A percentile compares a stretch with the other conserved stretches of the same genome.
phyloP scores from a whole-genome alignment of 2,797 vertebrate genomes.

The Rallus crepitans region DNA sequence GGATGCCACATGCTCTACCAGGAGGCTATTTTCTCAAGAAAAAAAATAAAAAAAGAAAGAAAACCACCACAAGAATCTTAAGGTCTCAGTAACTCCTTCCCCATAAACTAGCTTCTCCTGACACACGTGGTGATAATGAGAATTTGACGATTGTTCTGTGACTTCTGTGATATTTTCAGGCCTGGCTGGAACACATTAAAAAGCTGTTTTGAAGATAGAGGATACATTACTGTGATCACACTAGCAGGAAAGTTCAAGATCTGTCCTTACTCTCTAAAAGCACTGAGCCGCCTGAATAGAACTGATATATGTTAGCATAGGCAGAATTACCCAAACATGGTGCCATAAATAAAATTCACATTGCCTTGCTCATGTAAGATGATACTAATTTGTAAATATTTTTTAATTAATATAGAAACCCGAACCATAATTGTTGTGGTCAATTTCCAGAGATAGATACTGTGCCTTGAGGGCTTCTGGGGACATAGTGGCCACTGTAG shows the following conservation, averaged over 20 bases:
- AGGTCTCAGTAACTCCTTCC: conserved; percentile 42
- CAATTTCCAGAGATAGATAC: background rate
- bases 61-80: conserved; percentile 35
- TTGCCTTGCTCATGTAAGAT: background rate
- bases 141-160: conserved; percentile 66
- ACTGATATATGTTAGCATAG: conserved; percentile 17
- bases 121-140: conserved; percentile 53
- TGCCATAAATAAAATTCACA: background rate
- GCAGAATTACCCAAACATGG: background rate
- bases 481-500: background rate
- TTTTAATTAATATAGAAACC: background rate
- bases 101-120: conserved; percentile 51
- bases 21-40: conserved; percentile 13
- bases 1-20: conserved; percentile 3
- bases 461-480: background rate
- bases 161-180: conserved; percentile 57
- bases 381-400: background rate
- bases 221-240: conserved; percentile 59
- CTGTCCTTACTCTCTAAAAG: conserved; percentile 25
- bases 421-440: background rate
- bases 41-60: background rate
- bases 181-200: conserved; percentile 53
- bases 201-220: conserved; percentile 57
- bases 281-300: conserved; percentile 12
- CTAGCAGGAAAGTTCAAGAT: conserved; percentile 45